These are phyloP conservation scores for Calephelis virginiensis DNA, from an alignment of 1,140 invertebrate genomes.

Conservation along the genomic window DNA sequence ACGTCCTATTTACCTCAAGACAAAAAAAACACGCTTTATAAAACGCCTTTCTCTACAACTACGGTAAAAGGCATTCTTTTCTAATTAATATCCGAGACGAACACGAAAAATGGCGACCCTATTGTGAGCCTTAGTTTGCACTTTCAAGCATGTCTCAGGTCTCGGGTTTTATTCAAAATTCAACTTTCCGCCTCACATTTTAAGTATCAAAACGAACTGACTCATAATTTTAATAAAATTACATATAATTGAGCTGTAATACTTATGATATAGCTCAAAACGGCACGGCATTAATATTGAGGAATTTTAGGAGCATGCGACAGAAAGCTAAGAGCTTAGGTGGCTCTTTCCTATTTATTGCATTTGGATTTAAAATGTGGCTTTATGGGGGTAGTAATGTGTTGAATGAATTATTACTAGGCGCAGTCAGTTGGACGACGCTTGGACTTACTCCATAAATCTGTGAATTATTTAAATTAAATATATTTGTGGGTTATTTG, in stretches of 20 bases:
- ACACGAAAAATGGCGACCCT: constrained; percentile 10
- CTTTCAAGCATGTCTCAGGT: not conserved
- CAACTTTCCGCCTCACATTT: not conserved
- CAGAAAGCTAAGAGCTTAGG: constrained; percentile 22
- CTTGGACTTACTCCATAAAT: constrained; percentile 11
- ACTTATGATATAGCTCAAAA: constrained; percentile 35
- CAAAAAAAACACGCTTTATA: too few species aligned
- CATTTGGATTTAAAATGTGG: constrained; percentile 20
- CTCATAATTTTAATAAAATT: constrained; percentile 32
- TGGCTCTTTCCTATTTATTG: constrained; percentile 25
- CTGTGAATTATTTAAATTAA: constrained; percentile 23
- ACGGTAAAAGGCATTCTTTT: not conserved
- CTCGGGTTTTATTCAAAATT: not conserved
- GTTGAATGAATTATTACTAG: not conserved
- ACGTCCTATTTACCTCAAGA: too few species aligned
- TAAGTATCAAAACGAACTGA: not conserved
- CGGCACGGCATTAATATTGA: constrained; percentile 32
- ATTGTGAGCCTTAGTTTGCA: not conserved
- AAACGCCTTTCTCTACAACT: too few species aligned
- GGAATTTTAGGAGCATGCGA: constrained; percentile 28
- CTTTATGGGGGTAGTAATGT: constrained; percentile 7
- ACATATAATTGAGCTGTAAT: constrained; percentile 41
- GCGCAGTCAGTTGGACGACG: not conserved
- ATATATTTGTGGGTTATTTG: not conserved
- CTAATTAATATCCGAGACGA: constrained; percentile 1